Evolutionary conservation across 2,113 vertebrate genomes (phyloP).

Genomic region (Globicephala melas): DNA sequence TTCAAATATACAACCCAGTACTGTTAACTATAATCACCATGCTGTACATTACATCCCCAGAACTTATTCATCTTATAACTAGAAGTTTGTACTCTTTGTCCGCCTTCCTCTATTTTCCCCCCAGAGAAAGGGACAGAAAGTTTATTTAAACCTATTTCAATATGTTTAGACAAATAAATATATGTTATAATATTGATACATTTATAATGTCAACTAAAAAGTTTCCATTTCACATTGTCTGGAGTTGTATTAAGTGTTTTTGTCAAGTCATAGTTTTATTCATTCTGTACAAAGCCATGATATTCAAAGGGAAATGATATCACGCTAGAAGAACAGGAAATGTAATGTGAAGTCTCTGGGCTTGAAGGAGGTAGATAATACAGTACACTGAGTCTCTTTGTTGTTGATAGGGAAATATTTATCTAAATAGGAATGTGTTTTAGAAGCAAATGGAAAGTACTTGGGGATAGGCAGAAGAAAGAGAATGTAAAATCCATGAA

Average conservation of each 20-base stretch:
- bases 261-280: neutral
- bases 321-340: neutral
- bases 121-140: neutral
- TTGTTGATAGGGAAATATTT: neutral
- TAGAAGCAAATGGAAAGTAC: neutral
- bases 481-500: neutral
- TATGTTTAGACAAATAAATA: slow-evolving; percentile 18
- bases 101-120: neutral
- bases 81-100: neutral
- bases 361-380: neutral
- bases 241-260: neutral
- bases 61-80: neutral
- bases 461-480: neutral
- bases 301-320: neutral
- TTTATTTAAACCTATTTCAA: neutral
- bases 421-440: neutral
- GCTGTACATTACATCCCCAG: neutral
- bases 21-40: neutral
- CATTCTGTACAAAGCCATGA: neutral
- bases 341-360: neutral
- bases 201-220: slow-evolving; percentile 48
- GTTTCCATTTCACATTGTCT: neutral
- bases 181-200: neutral
- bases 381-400: neutral
- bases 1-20: neutral